Conservation (phyloP, 2,888 invertebrate species). For the Tineola bisselliella region DNA sequence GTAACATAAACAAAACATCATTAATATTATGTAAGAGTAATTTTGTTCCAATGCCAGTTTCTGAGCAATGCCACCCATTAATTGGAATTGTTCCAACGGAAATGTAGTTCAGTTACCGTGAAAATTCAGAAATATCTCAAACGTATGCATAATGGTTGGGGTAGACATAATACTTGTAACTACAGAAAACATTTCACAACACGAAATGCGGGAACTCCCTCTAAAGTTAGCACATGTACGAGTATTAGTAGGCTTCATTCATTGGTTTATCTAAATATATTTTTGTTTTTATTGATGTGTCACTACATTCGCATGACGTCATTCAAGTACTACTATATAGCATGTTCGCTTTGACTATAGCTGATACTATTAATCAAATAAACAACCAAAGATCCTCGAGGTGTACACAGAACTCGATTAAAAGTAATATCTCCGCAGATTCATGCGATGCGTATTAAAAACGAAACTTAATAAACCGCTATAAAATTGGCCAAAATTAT, state of each 20-base stretch:
- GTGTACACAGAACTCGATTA: too few species aligned
- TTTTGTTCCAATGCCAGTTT: constrained; percentile 7
- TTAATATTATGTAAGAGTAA: background rate
- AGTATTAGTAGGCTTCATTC: constrained; percentile 5
- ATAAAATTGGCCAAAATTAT: too few species aligned
- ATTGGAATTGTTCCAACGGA: constrained; percentile 3
- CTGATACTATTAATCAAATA: too few species aligned
- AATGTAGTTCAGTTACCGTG: constrained; percentile 10
- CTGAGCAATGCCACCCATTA: background rate
- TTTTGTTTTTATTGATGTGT: background rate
- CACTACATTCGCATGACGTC: too few species aligned
- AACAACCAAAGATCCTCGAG: too few species aligned
- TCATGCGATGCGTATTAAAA: too few species aligned
- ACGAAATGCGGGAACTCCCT: background rate
- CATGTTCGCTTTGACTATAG: too few species aligned
- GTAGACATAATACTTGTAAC: constrained; percentile 3
- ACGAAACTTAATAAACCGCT: too few species aligned
- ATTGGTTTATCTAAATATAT: background rate
- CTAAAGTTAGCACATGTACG: background rate
- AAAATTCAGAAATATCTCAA: constrained; percentile 9
- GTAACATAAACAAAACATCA: background rate
- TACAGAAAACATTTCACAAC: background rate
- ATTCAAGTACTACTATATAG: too few species aligned
- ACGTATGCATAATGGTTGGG: constrained; percentile 1
- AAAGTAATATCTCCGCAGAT: too few species aligned